Conservation (phyloP, 2,113 vertebrate species). For the Trinectes maculatus region DNA sequence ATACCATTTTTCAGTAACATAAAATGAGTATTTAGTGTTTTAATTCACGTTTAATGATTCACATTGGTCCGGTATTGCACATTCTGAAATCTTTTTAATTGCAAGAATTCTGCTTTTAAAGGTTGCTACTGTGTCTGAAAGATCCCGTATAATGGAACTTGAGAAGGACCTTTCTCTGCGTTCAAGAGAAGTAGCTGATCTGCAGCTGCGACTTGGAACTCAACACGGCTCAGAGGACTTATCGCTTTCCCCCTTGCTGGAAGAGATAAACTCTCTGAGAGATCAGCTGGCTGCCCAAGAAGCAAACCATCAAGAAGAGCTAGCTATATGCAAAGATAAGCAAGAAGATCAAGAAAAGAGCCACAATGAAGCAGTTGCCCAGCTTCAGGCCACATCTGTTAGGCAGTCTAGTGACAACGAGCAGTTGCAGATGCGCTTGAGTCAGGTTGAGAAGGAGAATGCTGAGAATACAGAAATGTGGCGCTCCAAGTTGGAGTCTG, state of each 20-base stretch:
- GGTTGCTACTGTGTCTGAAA: constrained; percentile 98
- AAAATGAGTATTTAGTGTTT: neutral
- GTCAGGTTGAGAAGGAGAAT: constrained; percentile 89
- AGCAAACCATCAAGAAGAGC: constrained; percentile 82
- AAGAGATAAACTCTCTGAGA: constrained; percentile 89
- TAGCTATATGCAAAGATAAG: constrained; percentile 81
- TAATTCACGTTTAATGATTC: neutral
- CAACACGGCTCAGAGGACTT: constrained; percentile 80
- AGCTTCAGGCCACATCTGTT: constrained; percentile 82
- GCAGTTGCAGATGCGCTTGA: constrained; percentile 85
- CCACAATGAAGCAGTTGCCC: constrained; percentile 81
- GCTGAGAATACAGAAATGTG: constrained; percentile 84
- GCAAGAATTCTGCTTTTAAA: constrained; percentile 67
- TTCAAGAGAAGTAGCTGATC: constrained; percentile 88
- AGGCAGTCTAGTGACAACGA: constrained; percentile 88
- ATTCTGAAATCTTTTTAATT: constrained; percentile 35
- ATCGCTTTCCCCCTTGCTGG: constrained; percentile 84
- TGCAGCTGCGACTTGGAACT: constrained; percentile 86
- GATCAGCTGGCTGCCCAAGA: constrained; percentile 84
- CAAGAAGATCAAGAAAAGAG: constrained; percentile 82
- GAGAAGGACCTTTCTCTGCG: constrained; percentile 89
- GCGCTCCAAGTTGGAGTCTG: constrained; percentile 89
- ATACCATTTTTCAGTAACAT: neutral
- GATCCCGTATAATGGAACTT: constrained; percentile 96
- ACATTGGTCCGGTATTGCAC: neutral